Base-by-base conservation (phyloP, 2,888 invertebrate species). In the Drosophila paramelanica region DNA sequence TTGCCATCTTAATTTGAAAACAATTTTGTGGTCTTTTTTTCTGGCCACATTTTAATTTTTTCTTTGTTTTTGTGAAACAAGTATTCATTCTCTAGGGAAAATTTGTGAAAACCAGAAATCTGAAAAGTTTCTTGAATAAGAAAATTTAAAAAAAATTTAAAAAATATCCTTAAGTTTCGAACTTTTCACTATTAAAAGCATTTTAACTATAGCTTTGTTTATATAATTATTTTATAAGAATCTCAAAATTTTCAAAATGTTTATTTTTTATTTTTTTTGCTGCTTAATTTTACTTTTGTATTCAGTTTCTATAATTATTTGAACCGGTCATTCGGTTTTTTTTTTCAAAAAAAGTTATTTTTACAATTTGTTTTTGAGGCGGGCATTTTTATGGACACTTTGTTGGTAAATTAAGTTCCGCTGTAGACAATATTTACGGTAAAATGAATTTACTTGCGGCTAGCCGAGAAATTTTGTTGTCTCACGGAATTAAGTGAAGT, bases 1-100 rank as follows among this genome's bases (percentile, higher is more conserved):
- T 83, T 82, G 77, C 68, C 73, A 71, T 78, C 76, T 83, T 90
- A 89, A 90, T 90, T 89, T 89, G 75, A 81, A 89, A 90, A 89
- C 81, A 89, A 77, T 89, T 83, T 77, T 42, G 62, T 46, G 67
- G 62, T 23, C 27, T 51, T 56, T 65, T 64, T 42, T 13, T 61
- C 47, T 25, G n/a, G 23, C 57, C 41, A 49, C 60, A 53, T 70
- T 67, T 78, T 72, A 56, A 14, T 17, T 52, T 42, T 68, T 67
- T 64, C n/a, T n/a, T n/a, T n/a, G n/a, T 53, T 25, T 25, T 42
- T 42, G 56, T 68, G 13, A 38, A 68, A 68, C 59, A 66, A 70
- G 69, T 72, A 84, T 80, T 75, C 53, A 79, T 89, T 80, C 79
- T 68, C 81, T 14, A 1, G 70, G 65, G 78, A 17, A 65, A 46